These are phyloP conservation scores for Orgyia antiqua DNA, from an alignment of 2,888 invertebrate species.

Conservation along the genomic window DNA sequence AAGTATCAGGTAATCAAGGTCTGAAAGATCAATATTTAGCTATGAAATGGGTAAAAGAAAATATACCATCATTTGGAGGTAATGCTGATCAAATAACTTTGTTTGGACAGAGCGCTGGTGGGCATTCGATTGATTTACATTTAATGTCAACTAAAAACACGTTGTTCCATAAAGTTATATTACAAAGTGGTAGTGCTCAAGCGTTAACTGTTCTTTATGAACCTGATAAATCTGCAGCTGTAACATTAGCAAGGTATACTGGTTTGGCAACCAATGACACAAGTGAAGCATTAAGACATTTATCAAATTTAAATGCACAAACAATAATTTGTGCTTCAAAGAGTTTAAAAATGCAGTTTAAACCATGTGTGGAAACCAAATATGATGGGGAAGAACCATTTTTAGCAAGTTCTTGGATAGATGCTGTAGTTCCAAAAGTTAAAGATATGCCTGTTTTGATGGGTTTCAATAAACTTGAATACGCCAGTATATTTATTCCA, in stretches of 20 bases:
- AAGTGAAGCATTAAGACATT: conserved; percentile 2
- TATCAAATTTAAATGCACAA: neutral
- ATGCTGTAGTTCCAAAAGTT: conserved; percentile 1
- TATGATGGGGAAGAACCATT: conserved; percentile 3
- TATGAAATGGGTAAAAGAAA: conserved; percentile 26
- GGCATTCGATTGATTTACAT: conserved; percentile 25
- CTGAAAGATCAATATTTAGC: conserved; percentile 27
- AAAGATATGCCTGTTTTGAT: conserved; percentile 5
- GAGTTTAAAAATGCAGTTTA: conserved; percentile 2
- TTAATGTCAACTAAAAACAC: conserved; percentile 17
- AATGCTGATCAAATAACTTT: conserved; percentile 26
- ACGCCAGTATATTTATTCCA: conserved; percentile 10
- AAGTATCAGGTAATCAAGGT: conserved; percentile 28
- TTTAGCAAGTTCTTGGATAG: conserved; percentile 2
- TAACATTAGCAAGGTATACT: conserved; percentile 4
- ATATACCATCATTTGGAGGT: conserved; percentile 29
- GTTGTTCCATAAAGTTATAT: conserved; percentile 23
- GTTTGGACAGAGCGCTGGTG: conserved; percentile 28
- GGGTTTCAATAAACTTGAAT: conserved; percentile 27
- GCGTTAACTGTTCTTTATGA: conserved; percentile 1
- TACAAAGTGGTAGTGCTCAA: conserved; percentile 5
- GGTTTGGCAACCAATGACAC: conserved; percentile 5
- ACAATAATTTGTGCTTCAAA: conserved; percentile 2
- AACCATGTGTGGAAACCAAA: conserved; percentile 5
- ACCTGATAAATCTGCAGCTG: conserved; percentile 4